phyloP scores from a whole-genome alignment of 2,888 invertebrate species.

The Agrochola lota region DNA sequence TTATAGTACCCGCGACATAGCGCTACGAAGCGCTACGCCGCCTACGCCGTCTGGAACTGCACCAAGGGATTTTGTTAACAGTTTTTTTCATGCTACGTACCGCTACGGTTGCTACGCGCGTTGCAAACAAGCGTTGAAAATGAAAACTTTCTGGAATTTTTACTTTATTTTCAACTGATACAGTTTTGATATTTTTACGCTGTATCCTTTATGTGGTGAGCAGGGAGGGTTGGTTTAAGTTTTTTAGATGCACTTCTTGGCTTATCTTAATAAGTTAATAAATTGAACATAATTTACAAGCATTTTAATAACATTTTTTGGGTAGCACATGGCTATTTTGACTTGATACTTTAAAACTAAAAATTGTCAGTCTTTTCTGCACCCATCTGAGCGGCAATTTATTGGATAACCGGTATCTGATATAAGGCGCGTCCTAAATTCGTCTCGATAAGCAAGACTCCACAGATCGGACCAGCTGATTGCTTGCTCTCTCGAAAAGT shows the following conservation, averaged over 20 bases:
- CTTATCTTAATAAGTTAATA: neutral
- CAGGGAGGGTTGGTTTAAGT: neutral
- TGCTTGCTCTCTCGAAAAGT: constrained; percentile 30
- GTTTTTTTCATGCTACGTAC: constrained; percentile 51
- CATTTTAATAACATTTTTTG: neutral
- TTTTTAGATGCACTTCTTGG: neutral
- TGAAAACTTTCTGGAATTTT: constrained; percentile 53
- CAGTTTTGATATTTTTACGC: constrained; percentile 48
- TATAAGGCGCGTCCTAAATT: constrained; percentile 30
- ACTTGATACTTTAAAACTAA: neutral
- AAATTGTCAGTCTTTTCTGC: neutral
- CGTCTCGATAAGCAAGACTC: constrained; percentile 34
- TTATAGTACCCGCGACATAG: constrained; percentile 72
- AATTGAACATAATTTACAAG: neutral
- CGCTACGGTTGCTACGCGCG: constrained; percentile 57
- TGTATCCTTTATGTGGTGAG: constrained; percentile 24
- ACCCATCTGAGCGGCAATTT: constrained; percentile 32
- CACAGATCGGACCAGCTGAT: constrained; percentile 47
- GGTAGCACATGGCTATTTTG: too few species aligned
- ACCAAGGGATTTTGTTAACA: constrained; percentile 55
- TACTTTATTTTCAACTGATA: constrained; percentile 46
- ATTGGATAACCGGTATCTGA: constrained; percentile 21
- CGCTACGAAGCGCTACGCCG: constrained; percentile 66
- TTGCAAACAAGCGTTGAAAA: constrained; percentile 63
- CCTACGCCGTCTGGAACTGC: constrained; percentile 66